These are phyloP conservation scores for Echeneis naucrates DNA, from an alignment of 2,797 vertebrate genomes.

Conservation along the genomic window DNA sequence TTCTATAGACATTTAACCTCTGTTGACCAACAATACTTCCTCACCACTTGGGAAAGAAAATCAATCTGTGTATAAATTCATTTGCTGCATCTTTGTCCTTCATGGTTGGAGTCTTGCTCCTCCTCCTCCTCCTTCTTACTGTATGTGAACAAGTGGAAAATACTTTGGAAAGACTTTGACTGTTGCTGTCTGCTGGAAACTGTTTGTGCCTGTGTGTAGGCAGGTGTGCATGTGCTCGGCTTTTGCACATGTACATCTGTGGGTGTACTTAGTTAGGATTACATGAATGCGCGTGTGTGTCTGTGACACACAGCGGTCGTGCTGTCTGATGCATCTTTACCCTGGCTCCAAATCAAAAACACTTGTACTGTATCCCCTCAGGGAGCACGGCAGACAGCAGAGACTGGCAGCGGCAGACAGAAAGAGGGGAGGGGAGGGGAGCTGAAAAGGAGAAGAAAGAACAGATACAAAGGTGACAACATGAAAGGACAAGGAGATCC, in stretches of 20 bases:
- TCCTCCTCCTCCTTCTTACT: neutral
- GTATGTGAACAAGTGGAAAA: slow-evolving; percentile 22
- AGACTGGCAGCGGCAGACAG: slow-evolving; percentile 56
- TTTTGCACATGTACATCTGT: slow-evolving; percentile 17
- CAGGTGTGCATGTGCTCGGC: neutral
- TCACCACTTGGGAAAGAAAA: slow-evolving; percentile 7
- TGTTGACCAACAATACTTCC: slow-evolving; percentile 21
- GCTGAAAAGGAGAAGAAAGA: slow-evolving; percentile 13
- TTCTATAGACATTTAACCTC: slow-evolving; percentile 51
- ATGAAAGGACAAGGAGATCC: slow-evolving; percentile 16
- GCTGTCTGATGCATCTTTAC: slow-evolving; percentile 71
- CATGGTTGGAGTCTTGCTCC: neutral
- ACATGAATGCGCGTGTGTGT: neutral
- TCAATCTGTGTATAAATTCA: neutral
- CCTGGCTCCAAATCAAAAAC: slow-evolving; percentile 81
- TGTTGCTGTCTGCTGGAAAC: slow-evolving; percentile 36
- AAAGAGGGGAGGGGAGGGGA: slow-evolving; percentile 21
- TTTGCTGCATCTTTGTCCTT: neutral
- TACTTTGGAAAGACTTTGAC: slow-evolving; percentile 15
- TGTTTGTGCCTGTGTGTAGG: neutral
- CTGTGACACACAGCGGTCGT: slow-evolving; percentile 56
- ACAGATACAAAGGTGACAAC: slow-evolving; percentile 47
- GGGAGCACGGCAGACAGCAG: slow-evolving; percentile 59
- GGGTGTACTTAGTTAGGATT: neutral
- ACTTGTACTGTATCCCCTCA: slow-evolving; percentile 76